Evolutionary conservation across 2,888 invertebrate genomes (phyloP).

Genomic region (Tetranychus piercei): DNA sequence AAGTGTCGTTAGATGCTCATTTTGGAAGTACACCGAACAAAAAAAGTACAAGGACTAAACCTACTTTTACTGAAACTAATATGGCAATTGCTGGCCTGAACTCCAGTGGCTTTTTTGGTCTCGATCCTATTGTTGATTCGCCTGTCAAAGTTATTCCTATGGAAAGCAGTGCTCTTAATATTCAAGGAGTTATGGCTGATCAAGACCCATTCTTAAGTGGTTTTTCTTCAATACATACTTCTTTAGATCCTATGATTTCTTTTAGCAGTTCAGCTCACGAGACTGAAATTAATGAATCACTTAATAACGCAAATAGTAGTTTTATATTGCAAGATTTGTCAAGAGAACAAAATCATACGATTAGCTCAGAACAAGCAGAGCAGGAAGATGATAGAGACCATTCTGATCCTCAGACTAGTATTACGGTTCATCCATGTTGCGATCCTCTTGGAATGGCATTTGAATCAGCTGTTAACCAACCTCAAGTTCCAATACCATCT

Average conservation of each 20-base stretch:
- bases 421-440: not conserved
- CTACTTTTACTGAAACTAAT: constrained; percentile 2
- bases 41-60: constrained; percentile 1
- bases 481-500: not conserved
- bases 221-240: not conserved
- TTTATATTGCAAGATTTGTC: not conserved
- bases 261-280: not conserved
- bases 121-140: not conserved
- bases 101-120: not conserved
- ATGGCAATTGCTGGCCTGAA: not conserved
- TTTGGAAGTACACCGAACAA: not conserved
- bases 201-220: not conserved
- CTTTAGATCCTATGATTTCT: not conserved
- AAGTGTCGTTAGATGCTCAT: not conserved
- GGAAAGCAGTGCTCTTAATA: not conserved
- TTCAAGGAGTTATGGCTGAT: not conserved
- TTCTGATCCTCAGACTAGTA: not conserved
- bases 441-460: not conserved
- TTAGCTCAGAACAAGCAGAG: not conserved
- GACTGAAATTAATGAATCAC: not conserved
- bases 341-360: not conserved
- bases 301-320: not conserved
- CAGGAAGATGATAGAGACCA: not conserved
- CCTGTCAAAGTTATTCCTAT: not conserved
- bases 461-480: not conserved